phyloP scores from a whole-genome alignment of 2,797 vertebrate genomes.

The Cynodonichthys magdalenae region DNA sequence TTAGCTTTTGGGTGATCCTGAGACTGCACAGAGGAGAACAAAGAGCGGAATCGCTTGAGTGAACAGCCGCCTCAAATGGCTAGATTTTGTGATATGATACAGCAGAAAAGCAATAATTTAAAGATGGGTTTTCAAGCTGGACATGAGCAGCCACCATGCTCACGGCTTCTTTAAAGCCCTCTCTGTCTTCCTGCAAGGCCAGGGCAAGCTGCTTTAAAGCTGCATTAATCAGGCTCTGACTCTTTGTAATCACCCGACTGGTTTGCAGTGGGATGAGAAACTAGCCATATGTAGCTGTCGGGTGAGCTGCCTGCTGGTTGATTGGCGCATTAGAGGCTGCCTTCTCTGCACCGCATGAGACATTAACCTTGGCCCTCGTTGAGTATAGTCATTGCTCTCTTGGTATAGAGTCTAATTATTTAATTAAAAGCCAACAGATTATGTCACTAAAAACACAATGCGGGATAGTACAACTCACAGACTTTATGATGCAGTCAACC shows the following conservation, averaged over 20 bases:
- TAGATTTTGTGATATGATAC: conserved; percentile 41
- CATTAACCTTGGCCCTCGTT: conserved; percentile 42
- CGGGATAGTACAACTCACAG: conserved; percentile 27
- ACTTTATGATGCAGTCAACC: conserved; percentile 16
- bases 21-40: conserved; percentile 32
- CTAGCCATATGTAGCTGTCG: conserved; percentile 66
- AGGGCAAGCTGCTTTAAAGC: conserved; percentile 53
- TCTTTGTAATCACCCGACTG: conserved; percentile 62
- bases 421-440: conserved; percentile 74
- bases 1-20: conserved; percentile 34
- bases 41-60: conserved; percentile 31
- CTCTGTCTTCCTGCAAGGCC: conserved; percentile 46
- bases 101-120: conserved; percentile 4
- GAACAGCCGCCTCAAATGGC: conserved; percentile 55
- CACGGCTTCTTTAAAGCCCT: conserved; percentile 48
- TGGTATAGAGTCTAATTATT: conserved; percentile 42
- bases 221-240: conserved; percentile 67
- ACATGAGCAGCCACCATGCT: conserved; percentile 37
- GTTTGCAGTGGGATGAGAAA: conserved; percentile 52
- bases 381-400: conserved; percentile 36
- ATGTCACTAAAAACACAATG: conserved; percentile 66
- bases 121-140: conserved; percentile 23
- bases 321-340: conserved; percentile 61
- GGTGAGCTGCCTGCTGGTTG: conserved; percentile 42
- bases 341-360: conserved; percentile 30